Percentiles rank a stretch among this genome's conserved stretches.
Evolutionary conservation across 2,888 invertebrate species (phyloP).

Genomic region (Dryobotodes eremita): DNA sequence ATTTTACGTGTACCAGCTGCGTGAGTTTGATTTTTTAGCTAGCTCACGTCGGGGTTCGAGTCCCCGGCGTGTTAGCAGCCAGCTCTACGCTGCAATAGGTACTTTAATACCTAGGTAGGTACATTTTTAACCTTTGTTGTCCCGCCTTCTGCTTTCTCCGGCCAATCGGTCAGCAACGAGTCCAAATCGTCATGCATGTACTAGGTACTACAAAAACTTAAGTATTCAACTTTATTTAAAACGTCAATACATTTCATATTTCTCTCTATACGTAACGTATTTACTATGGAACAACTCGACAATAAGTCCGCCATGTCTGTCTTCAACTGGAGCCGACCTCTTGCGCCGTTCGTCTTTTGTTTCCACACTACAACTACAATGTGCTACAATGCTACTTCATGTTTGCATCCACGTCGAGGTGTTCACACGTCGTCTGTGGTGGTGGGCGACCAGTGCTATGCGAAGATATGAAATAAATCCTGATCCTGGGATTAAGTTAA

Average conservation of each 20-base stretch:
- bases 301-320: too few species aligned
- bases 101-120: not conserved
- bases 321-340: too few species aligned
- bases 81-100: too few species aligned
- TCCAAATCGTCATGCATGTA: not conserved
- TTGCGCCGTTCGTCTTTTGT: too few species aligned
- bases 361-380: not conserved
- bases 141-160: not conserved
- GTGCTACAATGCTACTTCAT: not conserved
- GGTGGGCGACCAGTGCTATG: not conserved
- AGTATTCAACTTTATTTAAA: too few species aligned
- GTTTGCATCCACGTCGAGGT: not conserved
- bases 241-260: not conserved
- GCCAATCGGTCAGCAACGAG: not conserved
- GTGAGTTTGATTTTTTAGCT: too few species aligned
- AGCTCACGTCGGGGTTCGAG: too few species aligned
- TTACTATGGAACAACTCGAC: too few species aligned
- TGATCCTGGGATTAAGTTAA: too few species aligned
- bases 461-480: not conserved
- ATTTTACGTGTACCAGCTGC: too few species aligned
- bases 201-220: not conserved
- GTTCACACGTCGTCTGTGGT: not conserved
- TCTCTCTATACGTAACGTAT: not conserved
- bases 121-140: not conserved
- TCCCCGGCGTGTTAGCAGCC: too few species aligned